Base-by-base conservation (phyloP, 1,140 invertebrate genomes). In the Rhizoglyphus robini region DNA sequence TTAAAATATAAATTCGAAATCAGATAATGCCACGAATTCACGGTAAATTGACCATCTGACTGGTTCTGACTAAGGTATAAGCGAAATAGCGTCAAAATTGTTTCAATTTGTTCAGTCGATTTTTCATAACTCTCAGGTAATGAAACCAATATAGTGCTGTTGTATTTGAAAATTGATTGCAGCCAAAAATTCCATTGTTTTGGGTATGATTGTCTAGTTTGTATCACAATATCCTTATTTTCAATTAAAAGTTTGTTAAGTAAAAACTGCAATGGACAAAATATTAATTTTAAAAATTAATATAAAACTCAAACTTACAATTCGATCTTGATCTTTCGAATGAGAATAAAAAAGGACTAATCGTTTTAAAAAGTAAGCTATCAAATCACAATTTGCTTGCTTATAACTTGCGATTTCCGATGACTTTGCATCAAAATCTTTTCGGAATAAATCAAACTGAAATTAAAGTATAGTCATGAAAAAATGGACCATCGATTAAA, bases 1-100 rank as follows among this genome's bases (percentile, higher is more conserved):
- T 79, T 76, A 72, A 89, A 92, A 73, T 90, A 94, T 65, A 73
- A 74, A 75, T 70, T 25, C 18, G 61, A 61, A 13, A 70, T 62
- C 25, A 71, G 48, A 34, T 62, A 69, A 31, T 60, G 41, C 70
- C 71, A 71, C 8, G 8, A 20, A 15, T 1, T 20, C n/a, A 20
- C 15, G 27, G 2, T 46, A 13, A 13, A 58, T 58, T 58, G 25
- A 58, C 11, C 2, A 18, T 27, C 27, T 3, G n/a, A 32, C 3
- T 60, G 15, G 15, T 46, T 60, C 11, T 46, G 8, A 46, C 27
- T 60, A 1, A 60, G 15, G 29, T 32, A 60, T 2, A 1, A n/a
- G 13, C 27, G 15, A 46, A 32, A 60, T 2, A 34, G 13, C 15
- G 15, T 32, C 15, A 46, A 34, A 2, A 60, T 60, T 46, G 13